Conservation (phyloP, 1,140 invertebrate genomes). For the Mesaphorura yosii region DNA sequence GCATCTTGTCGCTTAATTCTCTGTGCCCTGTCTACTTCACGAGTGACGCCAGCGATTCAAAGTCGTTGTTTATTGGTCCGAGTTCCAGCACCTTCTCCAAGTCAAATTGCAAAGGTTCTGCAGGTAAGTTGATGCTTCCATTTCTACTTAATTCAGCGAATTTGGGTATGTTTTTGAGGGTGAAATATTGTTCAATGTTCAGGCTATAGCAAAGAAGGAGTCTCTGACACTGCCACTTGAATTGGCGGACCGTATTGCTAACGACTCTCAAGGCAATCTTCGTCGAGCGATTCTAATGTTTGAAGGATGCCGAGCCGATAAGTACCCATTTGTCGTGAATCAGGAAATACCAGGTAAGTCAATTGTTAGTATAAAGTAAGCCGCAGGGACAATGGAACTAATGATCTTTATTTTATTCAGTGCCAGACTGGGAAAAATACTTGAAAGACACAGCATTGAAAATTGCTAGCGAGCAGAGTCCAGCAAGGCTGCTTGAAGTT, state of each 20-base stretch:
- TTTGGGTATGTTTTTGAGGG: no score
- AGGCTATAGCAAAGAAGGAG: slow-evolving; percentile 75
- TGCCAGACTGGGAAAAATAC: slow-evolving; percentile 89
- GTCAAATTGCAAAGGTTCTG: slow-evolving; percentile 62
- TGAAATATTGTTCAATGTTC: no score
- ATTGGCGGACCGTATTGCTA: slow-evolving; percentile 64
- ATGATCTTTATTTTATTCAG: slow-evolving; percentile 33
- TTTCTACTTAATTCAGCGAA: no score
- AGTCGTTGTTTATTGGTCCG: slow-evolving; percentile 86
- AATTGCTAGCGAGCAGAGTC: slow-evolving; percentile 78
- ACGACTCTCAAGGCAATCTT: slow-evolving; percentile 78
- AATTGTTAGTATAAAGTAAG: background rate
- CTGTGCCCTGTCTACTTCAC: slow-evolving; percentile 85
- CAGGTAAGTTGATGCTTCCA: slow-evolving; percentile 30
- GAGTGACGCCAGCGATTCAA: slow-evolving; percentile 87
- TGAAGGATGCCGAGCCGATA: slow-evolving; percentile 84
- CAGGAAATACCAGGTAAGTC: slow-evolving; percentile 13
- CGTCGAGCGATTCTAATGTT: slow-evolving; percentile 83
- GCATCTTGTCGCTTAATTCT: slow-evolving; percentile 88
- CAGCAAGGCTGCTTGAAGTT: slow-evolving; percentile 70
- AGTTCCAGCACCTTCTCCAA: slow-evolving; percentile 69
- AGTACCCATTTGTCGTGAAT: slow-evolving; percentile 42
- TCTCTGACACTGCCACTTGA: slow-evolving; percentile 61
- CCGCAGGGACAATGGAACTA: no score
- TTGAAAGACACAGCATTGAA: slow-evolving; percentile 74